Base-by-base conservation (phyloP, 2,113 vertebrate species). In the Ceuthmochares aereus region DNA sequence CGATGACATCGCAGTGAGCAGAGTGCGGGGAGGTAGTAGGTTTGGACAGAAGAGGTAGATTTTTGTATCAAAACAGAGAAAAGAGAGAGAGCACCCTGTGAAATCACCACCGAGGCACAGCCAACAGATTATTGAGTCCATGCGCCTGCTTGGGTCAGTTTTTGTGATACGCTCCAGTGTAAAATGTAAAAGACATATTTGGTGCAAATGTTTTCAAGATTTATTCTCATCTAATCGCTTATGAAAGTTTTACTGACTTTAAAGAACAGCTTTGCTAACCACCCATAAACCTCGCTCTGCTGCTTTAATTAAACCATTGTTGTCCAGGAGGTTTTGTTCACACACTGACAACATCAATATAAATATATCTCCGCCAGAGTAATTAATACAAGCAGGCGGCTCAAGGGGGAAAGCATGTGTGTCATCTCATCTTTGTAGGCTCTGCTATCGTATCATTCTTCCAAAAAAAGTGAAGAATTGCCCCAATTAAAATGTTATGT, bases 311-410 rank as follows among this genome's bases (percentile, higher is more conserved):
- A 89, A 67, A 55, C 86, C 34, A 4, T 69, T 88, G 90, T 77
- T 83, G 27, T 93, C 82, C 68, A 3, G 45, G 79, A 93, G 94
- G 78, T 86, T 95, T 62, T 74, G 47, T 94, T 95, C 94, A 52
- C 75, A 84, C 76, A 42, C 90, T 78, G 79, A 95, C 91, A 80
- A 9, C 60, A 66, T 87, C 94, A 34, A 27, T 67, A 82, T 79
- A 81, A 88, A 83, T 79, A 55, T 54, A 78, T 62, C 84, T 84
- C 83, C 64, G 52, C 59, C 59, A 25, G 72, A 54, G 45, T 55
- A 74, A 80, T 90, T 76, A 84, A n/a, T 64, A 67, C 17, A 66
- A 34, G 43, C 63, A 27, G 77, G 82, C 84, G 70, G 86, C 69
- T 87, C 34, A 9, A 17, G 54, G 84, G 64, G 55, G 62, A 64